Base-by-base conservation (phyloP, 2,797 vertebrate genomes). In the Rhabdophis nuchalis region DNA sequence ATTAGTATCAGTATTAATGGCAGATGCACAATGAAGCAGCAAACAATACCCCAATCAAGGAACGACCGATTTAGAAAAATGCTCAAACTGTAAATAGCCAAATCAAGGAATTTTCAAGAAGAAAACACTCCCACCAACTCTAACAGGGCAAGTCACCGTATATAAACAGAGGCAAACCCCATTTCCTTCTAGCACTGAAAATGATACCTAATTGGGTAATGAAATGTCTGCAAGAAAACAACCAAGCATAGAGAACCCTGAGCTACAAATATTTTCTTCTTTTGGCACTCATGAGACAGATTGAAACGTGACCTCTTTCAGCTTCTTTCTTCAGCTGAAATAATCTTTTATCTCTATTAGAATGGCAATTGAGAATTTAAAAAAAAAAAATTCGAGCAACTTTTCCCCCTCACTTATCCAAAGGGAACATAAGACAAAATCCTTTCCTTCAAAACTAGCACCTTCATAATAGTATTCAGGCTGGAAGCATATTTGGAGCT, bases 381-480 rank as follows among this genome's bases (percentile, higher is more conserved):
- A 91, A 58, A 91, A 46, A 53, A 32, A 89, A 77, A 56, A 77
- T 36, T 32, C 50, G 77, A 94, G 23, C 29, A 72, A 41, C 7
- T 93, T 95, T 93, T 95, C 93, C 89, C 93, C 86, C 46, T n/a
- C 52, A 89, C 92, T 94, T 94, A 94, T 93, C 87, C 89, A 88
- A 92, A 95, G 94, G 87, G 94, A 95, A 95, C 87, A 95, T 56
- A 92, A 95, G 94, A 91, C 53, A 92, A 82, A 96, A 0, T 95
- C 95, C 92, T 95, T 89, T 90, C 87, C 92, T 95, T 95, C 93
- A 96, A 87, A 92, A 94, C 94, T 68, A 9, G 91, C 60, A 14
- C 61, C 91, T 94, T 94, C 95, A 94, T 95, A 96, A 96, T 95
- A 92, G 90, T 56, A 56, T 94, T 93, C 94, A 95, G 95, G 92